Evolutionary conservation across 2,797 vertebrate species (phyloP).

Genomic region (Sebastes hubbsi): DNA sequence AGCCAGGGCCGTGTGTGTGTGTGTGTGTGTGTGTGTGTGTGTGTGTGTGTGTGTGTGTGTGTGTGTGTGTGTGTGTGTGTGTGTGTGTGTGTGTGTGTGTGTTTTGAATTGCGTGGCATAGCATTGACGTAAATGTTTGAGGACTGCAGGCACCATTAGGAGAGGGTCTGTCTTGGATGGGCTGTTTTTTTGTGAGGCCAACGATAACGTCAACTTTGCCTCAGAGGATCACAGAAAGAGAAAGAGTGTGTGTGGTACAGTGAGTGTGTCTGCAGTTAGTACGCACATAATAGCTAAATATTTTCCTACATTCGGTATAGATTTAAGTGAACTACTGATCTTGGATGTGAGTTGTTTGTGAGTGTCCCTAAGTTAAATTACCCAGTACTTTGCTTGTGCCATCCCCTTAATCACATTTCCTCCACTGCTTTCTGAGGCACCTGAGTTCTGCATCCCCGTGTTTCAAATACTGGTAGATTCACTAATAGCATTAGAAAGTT

Average conservation of each 20-base stretch:
- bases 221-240: slow-evolving; percentile 1
- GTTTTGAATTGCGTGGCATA: background rate
- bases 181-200: slow-evolving; percentile 44
- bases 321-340: background rate
- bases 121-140: slow-evolving; percentile 65
- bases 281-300: background rate
- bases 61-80: slow-evolving; percentile 38
- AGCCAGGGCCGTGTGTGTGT: background rate
- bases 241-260: background rate
- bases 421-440: slow-evolving; percentile 5
- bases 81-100: slow-evolving; percentile 20
- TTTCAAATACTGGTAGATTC: background rate
- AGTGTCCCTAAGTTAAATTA: slow-evolving; percentile 12
- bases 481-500: background rate
- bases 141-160: slow-evolving; percentile 47
- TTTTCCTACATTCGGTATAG: background rate
- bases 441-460: background rate
- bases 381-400: slow-evolving; percentile 3
- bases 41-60: background rate
- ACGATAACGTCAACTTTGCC: slow-evolving; percentile 53
- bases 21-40: slow-evolving; percentile 2
- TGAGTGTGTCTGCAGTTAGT: background rate
- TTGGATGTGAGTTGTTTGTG: background rate
- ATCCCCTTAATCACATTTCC: slow-evolving; percentile 13
- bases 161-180: slow-evolving; percentile 55